Evolutionary conservation across 2,888 invertebrate species (phyloP).

Genomic region (Megamerina dolium): DNA sequence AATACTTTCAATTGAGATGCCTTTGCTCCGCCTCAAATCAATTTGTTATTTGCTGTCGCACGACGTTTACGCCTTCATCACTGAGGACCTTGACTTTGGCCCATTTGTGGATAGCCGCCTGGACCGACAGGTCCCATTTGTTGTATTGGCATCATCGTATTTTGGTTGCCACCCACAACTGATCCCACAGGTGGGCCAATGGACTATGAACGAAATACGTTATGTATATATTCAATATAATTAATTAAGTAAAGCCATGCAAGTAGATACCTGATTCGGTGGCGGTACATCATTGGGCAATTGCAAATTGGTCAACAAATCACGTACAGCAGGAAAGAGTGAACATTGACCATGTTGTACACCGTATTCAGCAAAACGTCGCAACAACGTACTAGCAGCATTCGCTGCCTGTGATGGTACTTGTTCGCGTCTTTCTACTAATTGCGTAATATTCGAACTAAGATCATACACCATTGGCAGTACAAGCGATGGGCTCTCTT

Average conservation of each 20-base stretch:
- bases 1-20: too few species aligned
- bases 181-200: conserved; percentile 50
- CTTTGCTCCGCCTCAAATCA: too few species aligned
- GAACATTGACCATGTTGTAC: conserved; percentile 78
- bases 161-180: conserved; percentile 50
- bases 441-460: conserved; percentile 74
- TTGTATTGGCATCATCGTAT: conserved; percentile 53
- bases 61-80: conserved; percentile 48
- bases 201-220: conserved; percentile 24
- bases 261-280: conserved; percentile 46
- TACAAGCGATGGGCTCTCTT: conserved; percentile 68
- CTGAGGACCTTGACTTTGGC: conserved; percentile 42
- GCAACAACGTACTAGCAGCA: conserved; percentile 60
- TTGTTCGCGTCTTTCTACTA: conserved; percentile 77
- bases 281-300: conserved; percentile 72
- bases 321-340: conserved; percentile 84
- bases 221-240: not conserved
- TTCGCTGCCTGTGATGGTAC: conserved; percentile 55
- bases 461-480: conserved; percentile 88
- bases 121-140: conserved; percentile 43
- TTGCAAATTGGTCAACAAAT: conserved; percentile 76
- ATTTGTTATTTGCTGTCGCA: conserved; percentile 26
- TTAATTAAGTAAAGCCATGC: not conserved
- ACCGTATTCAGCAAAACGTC: conserved; percentile 70
- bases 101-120: conserved; percentile 41